These are phyloP conservation scores for Ceraclea dissimilis DNA, from an alignment of 2,888 invertebrate species.

Conservation along the genomic window DNA sequence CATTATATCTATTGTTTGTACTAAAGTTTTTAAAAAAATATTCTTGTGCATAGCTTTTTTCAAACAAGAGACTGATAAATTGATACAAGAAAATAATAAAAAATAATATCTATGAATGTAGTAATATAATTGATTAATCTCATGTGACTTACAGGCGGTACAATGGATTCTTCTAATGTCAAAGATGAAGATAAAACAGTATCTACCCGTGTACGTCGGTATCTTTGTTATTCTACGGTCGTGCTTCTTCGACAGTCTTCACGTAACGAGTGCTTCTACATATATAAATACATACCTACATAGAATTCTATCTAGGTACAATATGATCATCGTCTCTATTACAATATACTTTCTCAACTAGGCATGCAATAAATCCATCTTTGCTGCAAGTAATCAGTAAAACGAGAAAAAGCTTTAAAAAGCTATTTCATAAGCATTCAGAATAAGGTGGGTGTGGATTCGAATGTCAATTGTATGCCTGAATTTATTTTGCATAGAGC, in stretches of 20 bases:
- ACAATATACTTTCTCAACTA: background rate
- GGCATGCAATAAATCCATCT: too few species aligned
- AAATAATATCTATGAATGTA: background rate
- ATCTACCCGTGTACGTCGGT: background rate
- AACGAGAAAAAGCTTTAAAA: background rate
- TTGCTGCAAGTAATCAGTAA: too few species aligned
- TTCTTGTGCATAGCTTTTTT: too few species aligned
- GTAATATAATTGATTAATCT: conserved; percentile 21
- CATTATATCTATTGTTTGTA: too few species aligned
- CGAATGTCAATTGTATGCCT: too few species aligned
- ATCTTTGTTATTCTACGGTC: background rate
- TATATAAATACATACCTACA: background rate
- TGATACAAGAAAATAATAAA: too few species aligned
- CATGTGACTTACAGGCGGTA: conserved; percentile 20
- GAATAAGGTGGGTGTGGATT: too few species aligned
- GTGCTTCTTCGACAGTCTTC: background rate
- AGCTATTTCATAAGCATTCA: too few species aligned
- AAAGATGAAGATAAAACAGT: background rate
- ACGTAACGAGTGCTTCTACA: background rate
- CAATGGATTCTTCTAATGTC: background rate
- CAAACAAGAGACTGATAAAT: too few species aligned
- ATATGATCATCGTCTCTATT: background rate
- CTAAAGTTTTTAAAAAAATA: too few species aligned
- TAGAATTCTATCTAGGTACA: background rate
- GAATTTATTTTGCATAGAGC: too few species aligned